phyloP scores from a whole-genome alignment of 2,888 invertebrate species.

The Athalia rosae region DNA sequence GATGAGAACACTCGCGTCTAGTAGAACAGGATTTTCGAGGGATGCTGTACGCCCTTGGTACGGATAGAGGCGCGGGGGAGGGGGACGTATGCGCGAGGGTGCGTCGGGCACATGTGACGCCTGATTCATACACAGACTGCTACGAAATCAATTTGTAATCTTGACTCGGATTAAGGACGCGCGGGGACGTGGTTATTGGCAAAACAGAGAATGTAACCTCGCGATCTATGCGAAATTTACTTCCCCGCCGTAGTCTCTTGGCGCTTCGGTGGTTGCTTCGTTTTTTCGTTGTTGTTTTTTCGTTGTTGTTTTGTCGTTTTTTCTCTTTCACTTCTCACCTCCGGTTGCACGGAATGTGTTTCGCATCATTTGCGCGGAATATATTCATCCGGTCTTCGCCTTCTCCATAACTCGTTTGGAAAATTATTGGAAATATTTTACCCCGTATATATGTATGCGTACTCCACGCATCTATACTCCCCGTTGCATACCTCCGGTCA shows the following conservation, averaged over 20 bases:
- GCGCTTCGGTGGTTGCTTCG: neutral
- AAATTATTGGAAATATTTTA: slow-evolving; percentile 14
- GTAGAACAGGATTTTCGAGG: slow-evolving; percentile 37
- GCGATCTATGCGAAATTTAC: neutral
- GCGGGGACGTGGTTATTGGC: slow-evolving; percentile 42
- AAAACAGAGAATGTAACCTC: slow-evolving; percentile 32
- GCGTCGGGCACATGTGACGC: slow-evolving; percentile 73
- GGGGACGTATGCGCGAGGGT: slow-evolving; percentile 62
- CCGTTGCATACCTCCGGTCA: slow-evolving; percentile 26
- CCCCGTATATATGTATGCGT: neutral
- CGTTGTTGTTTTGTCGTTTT: too few species aligned
- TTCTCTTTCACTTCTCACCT: neutral
- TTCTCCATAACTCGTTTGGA: neutral
- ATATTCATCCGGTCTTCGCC: neutral
- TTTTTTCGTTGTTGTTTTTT: too few species aligned
- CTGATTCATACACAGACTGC: slow-evolving; percentile 73
- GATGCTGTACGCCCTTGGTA: slow-evolving; percentile 24
- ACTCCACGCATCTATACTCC: neutral
- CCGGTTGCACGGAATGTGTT: too few species aligned
- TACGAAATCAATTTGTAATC: slow-evolving; percentile 74
- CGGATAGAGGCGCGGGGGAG: neutral
- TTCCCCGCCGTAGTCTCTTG: neutral
- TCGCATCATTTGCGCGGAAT: too few species aligned
- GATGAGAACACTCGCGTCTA: slow-evolving; percentile 31
- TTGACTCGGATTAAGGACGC: slow-evolving; percentile 71